These are phyloP conservation scores for Chiloscyllium plagiosum DNA, from an alignment of 2,113 vertebrate genomes.

Conservation along the genomic window DNA sequence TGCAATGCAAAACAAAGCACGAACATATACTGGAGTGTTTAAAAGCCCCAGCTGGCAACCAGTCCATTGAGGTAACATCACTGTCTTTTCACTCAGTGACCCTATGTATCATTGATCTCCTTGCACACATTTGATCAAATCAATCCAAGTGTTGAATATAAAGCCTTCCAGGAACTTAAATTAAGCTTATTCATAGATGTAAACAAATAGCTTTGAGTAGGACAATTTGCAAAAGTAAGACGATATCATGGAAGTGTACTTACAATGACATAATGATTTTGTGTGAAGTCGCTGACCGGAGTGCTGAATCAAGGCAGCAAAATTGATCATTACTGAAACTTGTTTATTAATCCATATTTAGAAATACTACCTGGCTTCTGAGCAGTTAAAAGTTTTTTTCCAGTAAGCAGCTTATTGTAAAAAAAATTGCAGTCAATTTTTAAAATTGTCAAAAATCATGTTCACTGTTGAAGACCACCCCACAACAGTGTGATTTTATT, in stretches of 20 bases:
- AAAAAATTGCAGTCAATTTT: neutral
- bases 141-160: neutral
- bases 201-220: neutral
- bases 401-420: slow-evolving; percentile 14
- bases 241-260: slow-evolving; percentile 24
- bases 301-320: slow-evolving; percentile 65
- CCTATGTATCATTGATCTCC: neutral
- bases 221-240: neutral
- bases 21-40: neutral
- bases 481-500: neutral
- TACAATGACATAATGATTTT: slow-evolving; percentile 40
- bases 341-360: slow-evolving; percentile 39
- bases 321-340: slow-evolving; percentile 47
- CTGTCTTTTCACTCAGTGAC: neutral
- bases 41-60: neutral
- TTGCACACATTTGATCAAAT: slow-evolving; percentile 22
- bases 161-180: neutral
- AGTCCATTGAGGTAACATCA: neutral
- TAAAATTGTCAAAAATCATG: neutral
- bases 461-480: neutral
- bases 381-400: neutral
- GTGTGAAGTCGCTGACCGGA: slow-evolving; percentile 60
- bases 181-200: neutral
- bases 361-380: slow-evolving; percentile 42
- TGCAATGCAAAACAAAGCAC: neutral